phyloP scores from a whole-genome alignment of 2,888 invertebrate species.

The Lamproptera curius region DNA sequence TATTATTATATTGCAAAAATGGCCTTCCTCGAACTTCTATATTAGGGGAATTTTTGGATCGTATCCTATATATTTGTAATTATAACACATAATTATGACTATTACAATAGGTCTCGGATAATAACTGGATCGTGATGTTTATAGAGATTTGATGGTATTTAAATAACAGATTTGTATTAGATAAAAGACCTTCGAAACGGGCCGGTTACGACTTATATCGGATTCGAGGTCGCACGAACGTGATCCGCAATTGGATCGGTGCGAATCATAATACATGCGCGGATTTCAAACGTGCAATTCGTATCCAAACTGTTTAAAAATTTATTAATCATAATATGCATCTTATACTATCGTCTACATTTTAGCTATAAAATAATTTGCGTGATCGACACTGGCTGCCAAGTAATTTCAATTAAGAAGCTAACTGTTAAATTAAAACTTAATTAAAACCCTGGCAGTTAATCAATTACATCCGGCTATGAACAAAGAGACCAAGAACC shows the following conservation, averaged over 20 bases:
- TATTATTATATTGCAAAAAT: neutral
- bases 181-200: constrained; percentile 42
- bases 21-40: too few species aligned
- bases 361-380: too few species aligned
- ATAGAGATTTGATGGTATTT: too few species aligned
- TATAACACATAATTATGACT: neutral
- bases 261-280: constrained; percentile 16
- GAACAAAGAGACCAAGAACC: constrained; percentile 38
- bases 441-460: constrained; percentile 36
- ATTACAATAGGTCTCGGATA: neutral
- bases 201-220: constrained; percentile 45
- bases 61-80: too few species aligned
- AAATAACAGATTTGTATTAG: neutral
- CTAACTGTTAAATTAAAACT: constrained; percentile 30
- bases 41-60: too few species aligned
- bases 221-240: constrained; percentile 46
- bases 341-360: too few species aligned
- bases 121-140: too few species aligned
- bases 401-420: neutral
- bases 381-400: too few species aligned
- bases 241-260: constrained; percentile 36
- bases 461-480: constrained; percentile 50
- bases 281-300: neutral
- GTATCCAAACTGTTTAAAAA: too few species aligned
- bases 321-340: too few species aligned